Evolutionary conservation across 2,888 invertebrate species (phyloP).

Genomic region (Heliconius sara): DNA sequence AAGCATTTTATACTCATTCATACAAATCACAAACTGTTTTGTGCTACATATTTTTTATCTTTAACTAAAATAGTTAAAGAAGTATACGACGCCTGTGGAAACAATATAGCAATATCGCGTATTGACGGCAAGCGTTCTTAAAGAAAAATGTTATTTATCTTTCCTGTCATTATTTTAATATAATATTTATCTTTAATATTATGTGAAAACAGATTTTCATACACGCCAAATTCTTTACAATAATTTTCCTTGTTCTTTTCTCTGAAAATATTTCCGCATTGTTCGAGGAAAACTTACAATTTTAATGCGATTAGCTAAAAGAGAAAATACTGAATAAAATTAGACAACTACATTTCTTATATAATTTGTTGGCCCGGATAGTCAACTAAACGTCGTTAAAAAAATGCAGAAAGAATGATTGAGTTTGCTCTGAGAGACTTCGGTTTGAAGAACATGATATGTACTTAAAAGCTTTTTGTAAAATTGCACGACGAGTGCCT

Average conservation of each 20-base stretch:
- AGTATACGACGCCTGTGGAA: conserved; percentile 25
- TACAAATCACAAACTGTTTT: conserved; percentile 33
- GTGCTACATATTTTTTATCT: conserved; percentile 14
- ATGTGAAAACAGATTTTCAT: background rate
- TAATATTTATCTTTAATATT: background rate
- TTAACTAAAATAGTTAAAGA: conserved; percentile 1
- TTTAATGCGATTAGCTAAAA: conserved; percentile 25
- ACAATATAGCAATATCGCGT: conserved; percentile 32
- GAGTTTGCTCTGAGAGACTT: background rate
- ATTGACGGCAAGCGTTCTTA: background rate
- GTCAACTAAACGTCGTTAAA: background rate
- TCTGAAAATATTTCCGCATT: conserved; percentile 33
- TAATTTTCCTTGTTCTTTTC: conserved; percentile 26
- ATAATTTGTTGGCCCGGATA: background rate
- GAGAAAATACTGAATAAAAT: conserved; percentile 1
- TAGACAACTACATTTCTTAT: background rate
- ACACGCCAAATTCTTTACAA: background rate
- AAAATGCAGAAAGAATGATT: conserved; percentile 7
- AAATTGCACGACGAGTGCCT: conserved; percentile 5
- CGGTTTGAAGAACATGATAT: conserved; percentile 3
- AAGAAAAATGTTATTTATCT: background rate
- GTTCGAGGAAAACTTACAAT: conserved; percentile 38
- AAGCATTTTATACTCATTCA: conserved; percentile 64
- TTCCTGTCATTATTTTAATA: background rate
- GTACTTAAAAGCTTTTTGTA: conserved; percentile 12